These are phyloP conservation scores for Drosophila persimilis DNA, from an alignment of 1,140 invertebrate genomes.

Conservation along the genomic window DNA sequence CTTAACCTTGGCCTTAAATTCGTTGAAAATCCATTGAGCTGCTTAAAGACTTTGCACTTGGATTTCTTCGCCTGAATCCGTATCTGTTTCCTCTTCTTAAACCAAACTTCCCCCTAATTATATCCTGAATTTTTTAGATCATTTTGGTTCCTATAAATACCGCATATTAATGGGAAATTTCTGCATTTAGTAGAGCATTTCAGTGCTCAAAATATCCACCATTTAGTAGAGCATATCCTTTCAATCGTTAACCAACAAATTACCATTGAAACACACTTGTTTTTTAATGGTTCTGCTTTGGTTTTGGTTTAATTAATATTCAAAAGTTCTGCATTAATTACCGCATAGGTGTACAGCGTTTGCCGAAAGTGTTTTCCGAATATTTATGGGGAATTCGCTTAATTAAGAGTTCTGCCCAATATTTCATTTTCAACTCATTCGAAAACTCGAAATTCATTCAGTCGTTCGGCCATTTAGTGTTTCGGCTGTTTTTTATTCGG, in stretches of 20 bases:
- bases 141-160: too few species aligned
- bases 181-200: too few species aligned
- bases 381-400: conserved; percentile 39
- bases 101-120: too few species aligned
- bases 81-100: too few species aligned
- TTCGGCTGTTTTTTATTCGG: conserved; percentile 6
- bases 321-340: conserved; percentile 23
- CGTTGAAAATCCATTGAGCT: too few species aligned
- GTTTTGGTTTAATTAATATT: conserved; percentile 12
- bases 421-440: conserved; percentile 10
- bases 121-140: too few species aligned
- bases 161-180: too few species aligned
- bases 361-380: conserved; percentile 36
- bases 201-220: too few species aligned
- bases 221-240: conserved; percentile 22
- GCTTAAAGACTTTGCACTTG: too few species aligned
- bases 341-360: conserved; percentile 2
- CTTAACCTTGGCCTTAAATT: too few species aligned
- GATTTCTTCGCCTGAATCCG: too few species aligned
- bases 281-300: conserved; percentile 2
- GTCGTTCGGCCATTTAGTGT: not conserved
- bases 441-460: conserved; percentile 33
- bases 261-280: conserved; percentile 23
- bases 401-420: conserved; percentile 39
- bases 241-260: conserved; percentile 20